Percentiles rank a stretch among this genome's conserved stretches.
phyloP scores from a whole-genome alignment of 2,888 invertebrate genomes.

The Hyalella azteca region DNA sequence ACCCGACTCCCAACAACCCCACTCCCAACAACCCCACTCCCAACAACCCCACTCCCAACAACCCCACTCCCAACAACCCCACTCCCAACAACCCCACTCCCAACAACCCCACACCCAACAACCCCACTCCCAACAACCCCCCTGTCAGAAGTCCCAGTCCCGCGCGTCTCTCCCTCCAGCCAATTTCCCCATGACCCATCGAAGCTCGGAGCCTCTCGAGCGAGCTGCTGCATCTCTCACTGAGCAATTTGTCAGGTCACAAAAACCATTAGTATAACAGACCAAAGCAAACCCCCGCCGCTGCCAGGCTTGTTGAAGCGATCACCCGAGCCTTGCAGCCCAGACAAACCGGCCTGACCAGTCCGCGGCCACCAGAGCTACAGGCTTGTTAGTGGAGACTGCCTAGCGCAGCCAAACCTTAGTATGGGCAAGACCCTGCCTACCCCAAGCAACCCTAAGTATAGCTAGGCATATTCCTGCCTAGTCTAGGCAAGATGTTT shows the following conservation, averaged over 20 bases:
- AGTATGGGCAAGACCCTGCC: background rate
- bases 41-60: no score
- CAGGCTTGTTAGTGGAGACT: background rate
- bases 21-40: no score
- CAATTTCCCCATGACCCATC: background rate
- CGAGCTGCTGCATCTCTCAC: constrained; percentile 18
- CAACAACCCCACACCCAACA: background rate
- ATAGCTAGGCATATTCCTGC: no score
- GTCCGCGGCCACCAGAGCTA: background rate
- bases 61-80: no score
- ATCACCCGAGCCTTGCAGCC: background rate
- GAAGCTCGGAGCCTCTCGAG: constrained; percentile 17
- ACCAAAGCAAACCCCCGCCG: constrained; percentile 20
- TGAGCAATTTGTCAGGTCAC: constrained; percentile 20
- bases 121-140: background rate
- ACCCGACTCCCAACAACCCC: no score
- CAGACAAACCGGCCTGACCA: background rate
- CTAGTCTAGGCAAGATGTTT: no score
- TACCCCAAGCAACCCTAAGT: background rate
- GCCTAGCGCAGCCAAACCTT: background rate
- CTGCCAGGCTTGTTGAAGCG: background rate
- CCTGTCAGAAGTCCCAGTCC: background rate
- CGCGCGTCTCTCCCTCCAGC: background rate
- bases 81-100: no score
- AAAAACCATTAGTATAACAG: constrained; percentile 22